Percentiles rank a stretch among this genome's conserved stretches.
These are phyloP conservation scores for Teleogryllus oceanicus DNA, from an alignment of 2,888 invertebrate genomes.

Conservation along the genomic window DNA sequence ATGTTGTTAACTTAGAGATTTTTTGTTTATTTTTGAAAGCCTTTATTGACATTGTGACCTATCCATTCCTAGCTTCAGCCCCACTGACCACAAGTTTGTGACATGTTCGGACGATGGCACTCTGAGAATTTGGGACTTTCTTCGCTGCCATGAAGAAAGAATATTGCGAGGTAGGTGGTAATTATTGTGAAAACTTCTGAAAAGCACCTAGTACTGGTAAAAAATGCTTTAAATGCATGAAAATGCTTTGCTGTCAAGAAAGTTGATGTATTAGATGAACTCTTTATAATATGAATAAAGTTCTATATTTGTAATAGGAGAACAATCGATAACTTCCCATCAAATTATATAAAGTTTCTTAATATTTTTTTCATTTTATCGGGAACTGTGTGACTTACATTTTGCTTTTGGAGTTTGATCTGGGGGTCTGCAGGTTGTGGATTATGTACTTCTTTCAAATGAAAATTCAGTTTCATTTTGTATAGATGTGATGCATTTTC, in stretches of 20 bases:
- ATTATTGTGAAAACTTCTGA: neutral
- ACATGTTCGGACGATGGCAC: slow-evolving; percentile 99
- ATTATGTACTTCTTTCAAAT: no score
- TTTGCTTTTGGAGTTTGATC: no score
- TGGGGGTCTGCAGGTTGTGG: no score
- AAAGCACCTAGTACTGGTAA: neutral
- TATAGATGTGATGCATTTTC: no score
- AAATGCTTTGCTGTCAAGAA: neutral
- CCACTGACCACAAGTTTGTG: slow-evolving; percentile 96
- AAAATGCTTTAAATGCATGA: neutral
- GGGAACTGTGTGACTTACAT: no score
- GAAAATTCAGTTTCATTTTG: no score
- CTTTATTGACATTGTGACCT: slow-evolving; percentile 11
- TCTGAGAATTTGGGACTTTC: slow-evolving; percentile 97
- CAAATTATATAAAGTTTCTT: no score
- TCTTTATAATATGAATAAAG: neutral
- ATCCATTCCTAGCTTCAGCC: slow-evolving; percentile 80
- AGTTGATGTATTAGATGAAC: neutral
- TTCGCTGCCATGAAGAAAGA: slow-evolving; percentile 92
- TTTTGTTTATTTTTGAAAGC: neutral
- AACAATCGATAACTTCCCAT: no score
- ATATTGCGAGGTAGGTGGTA: slow-evolving; percentile 71
- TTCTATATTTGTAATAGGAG: no score
- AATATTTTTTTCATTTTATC: no score
- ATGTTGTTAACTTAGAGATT: neutral